Base-by-base conservation (phyloP, 2,797 vertebrate genomes). In the Enteromius paludinosus region DNA sequence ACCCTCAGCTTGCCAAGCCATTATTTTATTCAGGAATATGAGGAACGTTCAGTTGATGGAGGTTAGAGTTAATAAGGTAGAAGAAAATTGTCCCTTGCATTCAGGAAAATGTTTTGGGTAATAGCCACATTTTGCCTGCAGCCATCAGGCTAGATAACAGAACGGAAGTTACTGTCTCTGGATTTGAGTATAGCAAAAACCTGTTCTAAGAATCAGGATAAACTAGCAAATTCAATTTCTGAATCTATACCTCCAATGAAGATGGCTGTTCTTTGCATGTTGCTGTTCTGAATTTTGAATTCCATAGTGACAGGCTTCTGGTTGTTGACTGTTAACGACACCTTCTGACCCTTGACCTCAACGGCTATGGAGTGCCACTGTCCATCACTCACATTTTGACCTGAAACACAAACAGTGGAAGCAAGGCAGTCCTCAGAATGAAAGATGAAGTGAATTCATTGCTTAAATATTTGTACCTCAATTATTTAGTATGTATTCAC, bases 351-450 rank as follows among this genome's bases (percentile, higher is more conserved):
- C 33, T 89, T 89, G 66, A 87, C 49, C 25, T 85, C 83, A 11
- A 86, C 54, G 0, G 25, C 56, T 59, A 86, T 15, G 1, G 83
- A 82, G 43, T 89, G 88, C 88, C 88, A 89, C 81, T 86, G 85
- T 59, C 88, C 88, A 66, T 86, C 86, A 75, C 79, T 85, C 47
- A 89, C 49, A 79, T 47, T 82, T 49, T 86, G 78, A 33, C 82
- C 88, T 89, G 66, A 18, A 64, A 76, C 14, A 83, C 10, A 84
- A 52, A 59, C n/a, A 80, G 35, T 17, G 45, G 20, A 47, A 38
- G 28, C 15, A 65, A 23, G 28, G 33, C n/a, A 23, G 38, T 33
- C 45, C 4, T 23, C 30, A 54, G 35, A 61, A 59, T 17, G n/a
- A 59, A 54, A 38, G 20, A 2, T 52, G 45, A 6, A 11, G 10